Base-by-base conservation (phyloP, 2,113 vertebrate species). In the Pangasianodon hypophthalmus region DNA sequence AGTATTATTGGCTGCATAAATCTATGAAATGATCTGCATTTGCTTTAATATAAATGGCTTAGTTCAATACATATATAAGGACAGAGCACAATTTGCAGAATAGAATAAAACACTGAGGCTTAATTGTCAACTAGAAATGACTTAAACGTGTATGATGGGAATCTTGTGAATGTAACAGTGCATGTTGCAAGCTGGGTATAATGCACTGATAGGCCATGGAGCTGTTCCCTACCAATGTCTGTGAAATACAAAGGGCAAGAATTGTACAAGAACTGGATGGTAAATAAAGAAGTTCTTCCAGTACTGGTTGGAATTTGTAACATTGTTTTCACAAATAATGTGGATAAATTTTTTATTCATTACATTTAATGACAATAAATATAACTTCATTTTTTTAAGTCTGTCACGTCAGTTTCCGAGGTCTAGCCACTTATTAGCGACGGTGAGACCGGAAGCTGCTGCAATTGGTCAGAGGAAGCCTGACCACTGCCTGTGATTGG, bases 401-500 rank as follows among this genome's bases (percentile, higher is more conserved):
- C 64, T 3, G 13, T 21, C 18, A 37, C 14, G 21, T 6, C 21
- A 24, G 1, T 54, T 67, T 44, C n/a, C 19, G 54, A 48, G 48
- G 48, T 6, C 48, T 10, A 54, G 13, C 52, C 13, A 14, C 14
- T 54, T 54, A 54, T 54, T 54, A 54, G 52, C 37, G 0, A 46
- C 37, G 24, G 32, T 84, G 10, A 46, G 1, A 44, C 85, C 50
- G 48, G 48, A 87, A 73, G 9, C 32, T 21, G 10, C 79, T 81
- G 16, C 21, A 26, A 81, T 82, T 88, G 60, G 60, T 69, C 48
- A 62, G 60, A 11, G 18, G 9, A 44, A 58, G 8, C 2, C 46
- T 44, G 24, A 11, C 18, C 44, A 14, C n/a, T 37, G 73, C 11
- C 41, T 86, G 77, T 94, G 94, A 95, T 96, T 96, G 95, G 96